These are phyloP conservation scores for Physella acuta DNA, from an alignment of 1,140 invertebrate species.

Conservation along the genomic window DNA sequence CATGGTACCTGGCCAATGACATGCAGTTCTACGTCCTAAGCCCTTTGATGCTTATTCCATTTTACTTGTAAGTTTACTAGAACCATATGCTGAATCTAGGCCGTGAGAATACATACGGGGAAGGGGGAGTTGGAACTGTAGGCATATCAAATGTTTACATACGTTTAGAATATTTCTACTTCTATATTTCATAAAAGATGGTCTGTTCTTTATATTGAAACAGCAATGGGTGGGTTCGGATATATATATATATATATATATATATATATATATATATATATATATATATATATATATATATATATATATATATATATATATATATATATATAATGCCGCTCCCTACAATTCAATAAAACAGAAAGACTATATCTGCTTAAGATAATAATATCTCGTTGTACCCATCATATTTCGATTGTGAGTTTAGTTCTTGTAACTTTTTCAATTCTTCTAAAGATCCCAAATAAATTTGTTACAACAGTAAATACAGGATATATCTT, in stretches of 20 bases:
- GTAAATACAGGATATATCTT: neutral
- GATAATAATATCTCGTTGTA: neutral
- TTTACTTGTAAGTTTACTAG: constrained; percentile 41
- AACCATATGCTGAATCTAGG: neutral
- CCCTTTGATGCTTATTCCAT: constrained; percentile 64
- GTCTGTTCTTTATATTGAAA: neutral
- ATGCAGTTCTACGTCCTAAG: constrained; percentile 75
- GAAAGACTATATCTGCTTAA: neutral
- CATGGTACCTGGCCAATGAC: constrained; percentile 80
- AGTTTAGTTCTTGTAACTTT: neutral
- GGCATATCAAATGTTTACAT: neutral
- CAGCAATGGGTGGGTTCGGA: neutral
- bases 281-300: neutral
- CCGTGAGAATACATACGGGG: neutral
- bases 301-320: neutral
- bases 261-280: neutral
- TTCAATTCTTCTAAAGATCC: neutral
- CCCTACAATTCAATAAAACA: neutral
- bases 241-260: constrained; percentile 8
- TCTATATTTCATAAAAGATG: neutral
- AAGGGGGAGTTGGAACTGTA: neutral
- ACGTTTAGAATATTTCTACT: neutral
- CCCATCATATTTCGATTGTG: neutral
- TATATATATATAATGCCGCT: neutral
- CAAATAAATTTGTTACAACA: neutral